Conservation (phyloP, 2,888 invertebrate species). For the Dynastes hyllus region DNA sequence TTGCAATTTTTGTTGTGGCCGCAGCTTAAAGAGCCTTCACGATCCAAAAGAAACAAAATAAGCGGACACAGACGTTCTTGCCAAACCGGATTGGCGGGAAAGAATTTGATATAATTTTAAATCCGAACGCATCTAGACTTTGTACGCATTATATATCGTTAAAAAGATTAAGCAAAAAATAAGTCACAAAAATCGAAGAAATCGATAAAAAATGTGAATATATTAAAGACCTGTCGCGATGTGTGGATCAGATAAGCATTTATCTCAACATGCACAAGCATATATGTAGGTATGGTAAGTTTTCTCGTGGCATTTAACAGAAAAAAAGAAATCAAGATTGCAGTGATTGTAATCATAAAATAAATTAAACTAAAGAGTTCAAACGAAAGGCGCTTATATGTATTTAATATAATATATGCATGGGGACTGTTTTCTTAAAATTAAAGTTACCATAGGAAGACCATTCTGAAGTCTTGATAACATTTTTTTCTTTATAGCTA, state of each 20-base stretch:
- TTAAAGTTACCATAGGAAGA: no score
- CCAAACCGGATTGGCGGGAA: constrained; percentile 47
- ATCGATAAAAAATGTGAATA: not conserved
- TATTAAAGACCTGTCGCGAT: not conserved
- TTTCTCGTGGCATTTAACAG: no score
- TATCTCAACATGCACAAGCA: no score
- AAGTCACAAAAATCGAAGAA: not conserved
- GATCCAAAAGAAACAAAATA: constrained; percentile 39
- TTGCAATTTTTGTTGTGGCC: constrained; percentile 36
- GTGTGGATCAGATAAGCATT: not conserved
- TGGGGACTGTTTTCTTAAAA: no score
- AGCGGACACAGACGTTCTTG: constrained; percentile 45
- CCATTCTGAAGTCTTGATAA: no score
- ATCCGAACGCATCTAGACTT: constrained; percentile 29
- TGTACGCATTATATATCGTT: not conserved
- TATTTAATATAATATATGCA: no score
- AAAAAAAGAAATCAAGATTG: no score
- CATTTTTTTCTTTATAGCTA: no score
- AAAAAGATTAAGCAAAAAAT: not conserved
- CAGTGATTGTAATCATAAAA: no score
- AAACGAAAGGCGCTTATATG: no score
- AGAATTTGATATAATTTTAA: constrained; percentile 49
- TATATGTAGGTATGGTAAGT: no score
- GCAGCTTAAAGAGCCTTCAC: constrained; percentile 19
- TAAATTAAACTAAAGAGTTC: no score